phyloP scores from a whole-genome alignment of 2,113 vertebrate genomes.

The Eclectus roratus region DNA sequence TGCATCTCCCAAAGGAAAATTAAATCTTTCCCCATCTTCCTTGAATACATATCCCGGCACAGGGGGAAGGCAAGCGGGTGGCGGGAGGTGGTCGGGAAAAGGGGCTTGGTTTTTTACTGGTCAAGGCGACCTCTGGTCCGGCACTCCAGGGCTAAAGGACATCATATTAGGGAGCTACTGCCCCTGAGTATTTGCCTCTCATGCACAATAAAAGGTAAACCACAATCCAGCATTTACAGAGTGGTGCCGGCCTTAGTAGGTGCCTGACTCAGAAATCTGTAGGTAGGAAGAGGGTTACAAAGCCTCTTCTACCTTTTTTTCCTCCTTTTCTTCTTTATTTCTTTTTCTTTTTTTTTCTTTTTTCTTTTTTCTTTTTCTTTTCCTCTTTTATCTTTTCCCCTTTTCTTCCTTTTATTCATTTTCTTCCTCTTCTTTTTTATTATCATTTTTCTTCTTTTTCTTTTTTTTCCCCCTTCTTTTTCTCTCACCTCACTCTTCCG shows the following conservation, averaged over 20 bases:
- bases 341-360: no score
- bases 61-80: not conserved
- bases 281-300: not conserved
- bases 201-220: not conserved
- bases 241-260: not conserved
- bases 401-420: fast-evolving
- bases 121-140: not conserved
- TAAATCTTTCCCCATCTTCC: conserved; percentile 48
- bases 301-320: fast-evolving
- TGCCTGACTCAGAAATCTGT: not conserved
- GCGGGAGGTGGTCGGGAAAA: not conserved
- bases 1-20: conserved; percentile 65
- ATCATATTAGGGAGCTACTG: not conserved
- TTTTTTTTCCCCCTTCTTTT: no score
- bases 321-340: no score
- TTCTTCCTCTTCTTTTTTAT: no score
- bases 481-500: not conserved
- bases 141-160: not conserved
- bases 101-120: not conserved
- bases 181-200: not conserved
- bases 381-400: fast-evolving
- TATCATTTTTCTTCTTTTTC: not conserved
- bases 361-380: no score
- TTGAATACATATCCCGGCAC: not conserved
- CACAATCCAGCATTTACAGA: not conserved